Conservation (phyloP, 1,140 invertebrate species). For the Drosophila nannoptera region DNA sequence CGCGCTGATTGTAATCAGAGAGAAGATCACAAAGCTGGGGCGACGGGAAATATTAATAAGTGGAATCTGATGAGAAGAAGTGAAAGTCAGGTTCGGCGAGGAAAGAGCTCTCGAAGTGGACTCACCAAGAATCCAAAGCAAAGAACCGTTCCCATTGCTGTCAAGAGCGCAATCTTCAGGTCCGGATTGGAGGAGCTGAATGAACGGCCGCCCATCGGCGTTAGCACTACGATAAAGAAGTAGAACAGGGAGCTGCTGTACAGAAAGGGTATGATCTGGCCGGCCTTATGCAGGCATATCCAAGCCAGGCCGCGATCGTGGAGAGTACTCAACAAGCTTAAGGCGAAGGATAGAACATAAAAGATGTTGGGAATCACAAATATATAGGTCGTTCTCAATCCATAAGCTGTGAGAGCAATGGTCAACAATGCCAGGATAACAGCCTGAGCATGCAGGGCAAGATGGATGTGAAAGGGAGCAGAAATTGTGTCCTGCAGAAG, state of each 20-base stretch:
- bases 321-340: conserved; percentile 54
- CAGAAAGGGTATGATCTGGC: conserved; percentile 74
- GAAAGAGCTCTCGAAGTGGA: conserved; percentile 31
- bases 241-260: conserved; percentile 83
- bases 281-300: conserved; percentile 80
- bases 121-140: conserved; percentile 65
- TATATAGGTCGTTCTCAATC: conserved; percentile 54
- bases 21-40: conserved; percentile 48
- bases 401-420: conserved; percentile 31
- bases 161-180: conserved; percentile 79
- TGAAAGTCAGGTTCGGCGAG: neutral
- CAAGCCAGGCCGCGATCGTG: conserved; percentile 81
- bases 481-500: conserved; percentile 44
- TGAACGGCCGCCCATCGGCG: conserved; percentile 84
- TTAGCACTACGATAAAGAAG: conserved; percentile 83
- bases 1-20: conserved; percentile 79
- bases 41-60: conserved; percentile 67
- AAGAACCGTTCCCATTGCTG: conserved; percentile 78
- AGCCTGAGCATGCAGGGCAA: conserved; percentile 54
- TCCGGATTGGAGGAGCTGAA: conserved; percentile 83
- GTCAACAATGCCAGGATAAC: conserved; percentile 41
- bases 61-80: conserved; percentile 55
- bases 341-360: conserved; percentile 40
- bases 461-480: conserved; percentile 42
- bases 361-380: conserved; percentile 54